Evolutionary conservation across 2,113 vertebrate genomes (phyloP), one percentile per base, ranked within the genome.

Genomic region (Plecotus auritus): DNA sequence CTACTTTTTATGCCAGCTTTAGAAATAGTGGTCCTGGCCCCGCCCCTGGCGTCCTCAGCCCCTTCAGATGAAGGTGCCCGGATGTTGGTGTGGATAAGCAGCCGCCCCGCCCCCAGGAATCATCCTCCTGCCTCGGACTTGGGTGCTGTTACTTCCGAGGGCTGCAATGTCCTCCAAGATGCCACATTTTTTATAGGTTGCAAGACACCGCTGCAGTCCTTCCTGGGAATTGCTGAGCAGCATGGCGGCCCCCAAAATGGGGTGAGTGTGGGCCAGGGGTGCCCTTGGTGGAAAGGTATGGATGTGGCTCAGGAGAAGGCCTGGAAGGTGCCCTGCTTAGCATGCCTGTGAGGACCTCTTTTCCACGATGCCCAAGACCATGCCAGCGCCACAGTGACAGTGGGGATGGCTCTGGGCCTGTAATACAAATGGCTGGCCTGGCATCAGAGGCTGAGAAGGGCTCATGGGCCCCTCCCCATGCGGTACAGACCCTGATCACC

Each of bases 181-280:
- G 64, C 42, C n/a, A 11, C 47, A 30, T 97, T 93, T 98, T 94
- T 97, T 66, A 0, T 98, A 99, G 99, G 99, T 80, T 98, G 99
- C 90, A 99, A 99, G 97, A 99, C 99, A 7, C 99, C 99, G 2
- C 98, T 99, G 72, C 99, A 99, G 97, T 99, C 99, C 93, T 99
- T 99, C 98, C 98, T 99, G 67, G 99, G 99, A 90, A 99, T 99
- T 17, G 99, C 99, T 0, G 99, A 99, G 97, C 99, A 99, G 98
- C 99, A 99, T 5, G 98, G 99, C 97, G 99, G 99, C 45, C 99
- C 99, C 69, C 99, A 99, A 97, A 99, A 99, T 0, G 99, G 98
- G 97, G 99, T 99, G 97, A 99, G 99, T 97, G 54, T 85, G 30
- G 78, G 10, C 42, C 47, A 77, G 40, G 74, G 70, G 9, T 49